Percentiles rank a stretch among this genome's conserved stretches.
Conservation (phyloP, 2,888 invertebrate species). For the Iselma pallidipennis region DNA sequence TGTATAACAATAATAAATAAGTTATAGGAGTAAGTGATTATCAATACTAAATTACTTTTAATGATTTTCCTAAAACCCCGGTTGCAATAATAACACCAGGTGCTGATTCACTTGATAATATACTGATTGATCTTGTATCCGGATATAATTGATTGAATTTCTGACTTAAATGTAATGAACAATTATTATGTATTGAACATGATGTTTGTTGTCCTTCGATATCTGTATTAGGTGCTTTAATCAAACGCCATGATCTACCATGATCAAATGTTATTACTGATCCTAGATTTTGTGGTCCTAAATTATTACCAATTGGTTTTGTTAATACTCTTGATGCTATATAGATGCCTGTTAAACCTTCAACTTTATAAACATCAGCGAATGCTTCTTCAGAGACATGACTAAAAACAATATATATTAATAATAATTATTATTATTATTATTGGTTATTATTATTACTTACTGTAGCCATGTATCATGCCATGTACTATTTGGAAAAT, state of each 20-base stretch:
- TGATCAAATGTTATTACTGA: slow-evolving; percentile 86
- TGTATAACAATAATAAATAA: slow-evolving; percentile 7
- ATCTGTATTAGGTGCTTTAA: slow-evolving; percentile 73
- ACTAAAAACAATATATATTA: slow-evolving; percentile 57
- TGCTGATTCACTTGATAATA: slow-evolving; percentile 84
- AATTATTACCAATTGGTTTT: slow-evolving; percentile 60
- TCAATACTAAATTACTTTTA: slow-evolving; percentile 59
- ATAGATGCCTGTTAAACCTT: slow-evolving; percentile 85
- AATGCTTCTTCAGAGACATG: slow-evolving; percentile 80
- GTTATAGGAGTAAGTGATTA: neutral
- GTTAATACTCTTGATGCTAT: slow-evolving; percentile 78
- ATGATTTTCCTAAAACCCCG: slow-evolving; percentile 75
- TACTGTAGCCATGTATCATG: slow-evolving; percentile 82
- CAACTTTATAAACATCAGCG: slow-evolving; percentile 85
- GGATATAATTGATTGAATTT: slow-evolving; percentile 84
- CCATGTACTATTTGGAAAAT: slow-evolving; percentile 82
- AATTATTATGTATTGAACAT: slow-evolving; percentile 68
- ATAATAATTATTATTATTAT: neutral
- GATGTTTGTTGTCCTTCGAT: slow-evolving; percentile 68
- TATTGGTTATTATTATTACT: slow-evolving; percentile 46
- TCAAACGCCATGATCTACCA: slow-evolving; percentile 79
- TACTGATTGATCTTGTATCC: slow-evolving; percentile 75
- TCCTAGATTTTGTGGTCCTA: slow-evolving; percentile 75
- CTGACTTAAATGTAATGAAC: slow-evolving; percentile 87
- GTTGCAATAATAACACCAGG: slow-evolving; percentile 88